These are phyloP conservation scores for Pinna nobilis DNA, from an alignment of 1,140 invertebrate species.

Conservation along the genomic window DNA sequence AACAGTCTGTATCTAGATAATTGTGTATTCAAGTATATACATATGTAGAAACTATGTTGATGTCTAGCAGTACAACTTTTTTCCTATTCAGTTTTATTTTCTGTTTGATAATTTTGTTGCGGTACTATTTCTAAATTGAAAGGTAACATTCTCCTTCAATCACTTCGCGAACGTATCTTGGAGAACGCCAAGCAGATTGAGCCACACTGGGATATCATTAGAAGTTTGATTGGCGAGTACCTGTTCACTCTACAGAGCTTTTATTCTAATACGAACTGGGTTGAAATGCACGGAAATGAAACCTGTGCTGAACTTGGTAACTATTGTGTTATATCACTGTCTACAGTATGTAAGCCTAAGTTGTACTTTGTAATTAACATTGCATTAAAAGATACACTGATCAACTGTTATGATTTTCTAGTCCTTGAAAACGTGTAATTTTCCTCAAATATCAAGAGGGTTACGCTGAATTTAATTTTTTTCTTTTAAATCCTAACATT, in stretches of 20 bases:
- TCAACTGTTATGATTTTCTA: constrained; percentile 21
- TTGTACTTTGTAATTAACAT: background rate
- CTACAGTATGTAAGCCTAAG: background rate
- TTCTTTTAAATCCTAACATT: no score
- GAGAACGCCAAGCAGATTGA: background rate
- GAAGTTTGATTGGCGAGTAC: constrained; percentile 20
- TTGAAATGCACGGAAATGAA: constrained; percentile 29
- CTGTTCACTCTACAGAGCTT: constrained; percentile 43
- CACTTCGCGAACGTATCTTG: constrained; percentile 4
- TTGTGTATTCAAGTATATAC: background rate
- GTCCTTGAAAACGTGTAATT: background rate
- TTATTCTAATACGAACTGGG: constrained; percentile 51
- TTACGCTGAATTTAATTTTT: background rate
- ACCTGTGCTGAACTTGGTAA: constrained; percentile 29
- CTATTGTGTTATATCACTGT: background rate
- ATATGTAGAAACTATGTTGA: background rate
- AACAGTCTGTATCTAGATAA: background rate
- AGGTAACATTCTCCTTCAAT: constrained; percentile 7
- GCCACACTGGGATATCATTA: background rate
- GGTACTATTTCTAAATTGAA: background rate
- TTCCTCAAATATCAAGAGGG: background rate
- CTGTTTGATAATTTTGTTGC: background rate
- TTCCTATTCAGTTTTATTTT: background rate
- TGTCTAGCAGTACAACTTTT: background rate
- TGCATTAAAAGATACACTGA: constrained; percentile 1